A percentile compares a stretch with the other conserved stretches of the same genome.
These are phyloP conservation scores for Ctenopoma multispine DNA, from an alignment of 2,797 vertebrate species.

Conservation along the genomic window DNA sequence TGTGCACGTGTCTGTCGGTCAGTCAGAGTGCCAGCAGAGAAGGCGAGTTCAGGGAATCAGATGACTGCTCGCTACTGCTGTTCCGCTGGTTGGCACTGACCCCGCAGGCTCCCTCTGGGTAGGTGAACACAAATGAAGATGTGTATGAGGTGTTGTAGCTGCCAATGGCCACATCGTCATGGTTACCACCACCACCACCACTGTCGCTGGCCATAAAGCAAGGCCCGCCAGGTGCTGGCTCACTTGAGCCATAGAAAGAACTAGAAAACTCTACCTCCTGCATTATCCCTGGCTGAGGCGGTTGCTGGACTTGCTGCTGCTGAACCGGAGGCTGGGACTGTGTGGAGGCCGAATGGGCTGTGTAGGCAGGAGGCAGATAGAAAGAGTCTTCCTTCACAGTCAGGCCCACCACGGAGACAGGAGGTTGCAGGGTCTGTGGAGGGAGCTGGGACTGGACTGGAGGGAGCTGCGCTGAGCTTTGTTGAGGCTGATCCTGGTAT, in stretches of 20 bases:
- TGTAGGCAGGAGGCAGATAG: constrained; percentile 87
- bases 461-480: constrained; percentile 70
- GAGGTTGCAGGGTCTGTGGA: constrained; percentile 71
- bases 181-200: constrained; percentile 81
- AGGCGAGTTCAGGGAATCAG: constrained; percentile 97
- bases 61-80: constrained; percentile 98
- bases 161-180: constrained; percentile 81
- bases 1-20: constrained; percentile 70
- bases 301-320: constrained; percentile 77
- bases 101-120: constrained; percentile 98
- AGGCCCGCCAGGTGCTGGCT: constrained; percentile 86
- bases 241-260: constrained; percentile 94
- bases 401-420: constrained; percentile 89
- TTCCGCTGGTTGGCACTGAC: constrained; percentile 93
- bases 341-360: constrained; percentile 79
- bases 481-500: constrained; percentile 84
- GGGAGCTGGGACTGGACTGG: constrained; percentile 79
- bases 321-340: constrained; percentile 78
- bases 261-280: constrained; percentile 94
- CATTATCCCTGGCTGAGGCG: constrained; percentile 86
- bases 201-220: constrained; percentile 86
- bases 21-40: constrained; percentile 96
- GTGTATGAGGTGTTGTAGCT: constrained; percentile 95
- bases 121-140: constrained; percentile 99
- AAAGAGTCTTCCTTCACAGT: constrained; percentile 91